Conservation (phyloP, 2,888 invertebrate species). For the Labia minor region DNA sequence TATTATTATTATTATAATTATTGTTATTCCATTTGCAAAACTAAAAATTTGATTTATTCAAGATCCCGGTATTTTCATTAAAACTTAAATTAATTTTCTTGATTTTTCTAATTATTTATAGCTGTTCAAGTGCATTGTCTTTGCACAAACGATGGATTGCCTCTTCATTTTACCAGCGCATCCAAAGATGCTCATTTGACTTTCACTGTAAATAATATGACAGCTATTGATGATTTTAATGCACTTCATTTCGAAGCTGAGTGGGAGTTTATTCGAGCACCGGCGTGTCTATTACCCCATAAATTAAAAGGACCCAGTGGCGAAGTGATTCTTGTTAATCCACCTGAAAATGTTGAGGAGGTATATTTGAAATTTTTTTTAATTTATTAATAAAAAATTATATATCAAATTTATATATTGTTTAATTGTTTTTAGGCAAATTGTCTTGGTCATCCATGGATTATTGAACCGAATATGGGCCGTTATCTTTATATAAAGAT, state of each 20-base stretch:
- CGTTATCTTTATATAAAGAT: conserved; percentile 71
- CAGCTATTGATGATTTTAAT: conserved; percentile 72
- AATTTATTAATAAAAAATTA: too few relatives aligned
- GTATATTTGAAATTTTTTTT: conserved; percentile 31
- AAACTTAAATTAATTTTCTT: too few relatives aligned
- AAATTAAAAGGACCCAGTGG: conserved; percentile 66
- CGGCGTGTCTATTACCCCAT: conserved; percentile 59
- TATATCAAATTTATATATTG: background rate
- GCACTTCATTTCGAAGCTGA: conserved; percentile 73
- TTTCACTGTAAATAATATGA: conserved; percentile 74
- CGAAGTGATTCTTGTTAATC: conserved; percentile 51
- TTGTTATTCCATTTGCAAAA: too few relatives aligned
- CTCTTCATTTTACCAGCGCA: conserved; percentile 61
- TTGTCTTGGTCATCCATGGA: conserved; percentile 68
- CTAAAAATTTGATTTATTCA: too few relatives aligned
- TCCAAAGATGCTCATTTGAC: conserved; percentile 70
- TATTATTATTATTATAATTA: too few relatives aligned
- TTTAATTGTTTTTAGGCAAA: conserved; percentile 52
- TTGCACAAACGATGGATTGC: conserved; percentile 47
- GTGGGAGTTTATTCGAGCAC: conserved; percentile 66
- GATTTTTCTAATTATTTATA: background rate
- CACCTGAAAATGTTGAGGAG: conserved; percentile 42
- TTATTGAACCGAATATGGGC: conserved; percentile 63
- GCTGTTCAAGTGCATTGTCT: conserved; percentile 58
- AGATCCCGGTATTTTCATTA: too few relatives aligned